Evolutionary conservation across 2,888 invertebrate species (phyloP).

Genomic region (Tetanocera ferruginea): DNA sequence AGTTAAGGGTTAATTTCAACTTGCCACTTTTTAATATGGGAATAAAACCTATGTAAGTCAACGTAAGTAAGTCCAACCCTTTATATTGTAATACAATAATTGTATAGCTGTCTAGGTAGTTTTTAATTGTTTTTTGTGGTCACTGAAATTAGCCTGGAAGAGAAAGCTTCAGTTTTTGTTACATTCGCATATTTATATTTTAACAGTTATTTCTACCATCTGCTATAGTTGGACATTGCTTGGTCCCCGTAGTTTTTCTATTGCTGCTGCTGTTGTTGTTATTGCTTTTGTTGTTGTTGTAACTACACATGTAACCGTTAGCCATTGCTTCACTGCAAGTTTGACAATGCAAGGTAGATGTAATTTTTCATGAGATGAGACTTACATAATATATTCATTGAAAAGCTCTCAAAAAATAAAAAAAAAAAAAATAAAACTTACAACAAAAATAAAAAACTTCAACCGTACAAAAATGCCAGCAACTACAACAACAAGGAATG

Average conservation of each 20-base stretch:
- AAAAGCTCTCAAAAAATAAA: slow-evolving; percentile 25
- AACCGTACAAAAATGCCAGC: background rate
- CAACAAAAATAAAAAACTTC: background rate
- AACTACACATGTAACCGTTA: slow-evolving; percentile 7
- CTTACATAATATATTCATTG: slow-evolving; percentile 39
- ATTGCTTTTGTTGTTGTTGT: background rate
- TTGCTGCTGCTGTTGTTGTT: background rate
- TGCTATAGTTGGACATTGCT: background rate
- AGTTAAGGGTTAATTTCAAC: too few species aligned
- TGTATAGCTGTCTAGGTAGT: background rate
- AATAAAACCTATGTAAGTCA: too few species aligned
- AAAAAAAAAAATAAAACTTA: background rate
- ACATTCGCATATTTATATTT: background rate
- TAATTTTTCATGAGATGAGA: slow-evolving; percentile 17
- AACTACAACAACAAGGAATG: background rate
- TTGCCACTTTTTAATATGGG: too few species aligned
- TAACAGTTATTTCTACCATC: background rate
- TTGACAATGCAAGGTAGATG: slow-evolving; percentile 1
- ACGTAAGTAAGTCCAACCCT: too few species aligned
- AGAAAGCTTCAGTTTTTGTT: too few species aligned
- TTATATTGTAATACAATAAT: too few species aligned
- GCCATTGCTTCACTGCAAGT: background rate
- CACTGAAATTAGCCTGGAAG: too few species aligned
- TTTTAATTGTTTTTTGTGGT: background rate
- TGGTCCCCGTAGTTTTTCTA: background rate